phyloP scores from a whole-genome alignment of 2,797 vertebrate species.

The Pangasius krempfi region DNA sequence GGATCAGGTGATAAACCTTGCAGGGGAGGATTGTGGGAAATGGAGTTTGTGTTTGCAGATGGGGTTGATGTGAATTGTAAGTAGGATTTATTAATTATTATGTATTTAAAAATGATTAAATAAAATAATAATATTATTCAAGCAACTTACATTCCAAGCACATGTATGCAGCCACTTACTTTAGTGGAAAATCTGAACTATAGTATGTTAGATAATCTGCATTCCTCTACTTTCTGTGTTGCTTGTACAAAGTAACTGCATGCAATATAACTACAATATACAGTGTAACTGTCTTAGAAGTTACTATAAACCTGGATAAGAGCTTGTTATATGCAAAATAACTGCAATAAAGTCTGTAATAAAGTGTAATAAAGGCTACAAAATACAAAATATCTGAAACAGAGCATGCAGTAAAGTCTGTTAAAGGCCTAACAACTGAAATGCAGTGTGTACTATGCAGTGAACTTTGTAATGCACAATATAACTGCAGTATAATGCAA shows the following conservation, averaged over 20 bases:
- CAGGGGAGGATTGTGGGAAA: neutral
- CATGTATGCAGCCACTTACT: neutral
- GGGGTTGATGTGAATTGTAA: neutral
- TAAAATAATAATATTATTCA: too few relatives aligned
- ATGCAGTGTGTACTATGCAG: neutral
- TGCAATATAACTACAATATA: neutral
- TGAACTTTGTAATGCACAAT: neutral
- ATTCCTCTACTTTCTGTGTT: neutral
- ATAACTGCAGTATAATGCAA: neutral
- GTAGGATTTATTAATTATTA: too few relatives aligned
- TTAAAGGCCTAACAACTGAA: neutral
- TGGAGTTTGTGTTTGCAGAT: neutral
- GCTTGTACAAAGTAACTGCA: neutral
- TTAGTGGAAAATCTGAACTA: neutral
- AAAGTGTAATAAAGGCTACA: neutral
- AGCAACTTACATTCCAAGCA: too few relatives aligned
- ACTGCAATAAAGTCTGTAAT: neutral
- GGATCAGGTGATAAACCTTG: neutral
- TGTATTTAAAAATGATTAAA: neutral
- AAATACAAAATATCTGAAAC: neutral
- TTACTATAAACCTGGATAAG: neutral
- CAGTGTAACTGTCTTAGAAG: neutral
- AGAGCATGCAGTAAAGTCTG: neutral
- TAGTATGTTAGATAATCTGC: neutral
- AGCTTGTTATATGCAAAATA: neutral